Base-by-base conservation (phyloP, 2,888 invertebrate species). In the Netelia melanura region DNA sequence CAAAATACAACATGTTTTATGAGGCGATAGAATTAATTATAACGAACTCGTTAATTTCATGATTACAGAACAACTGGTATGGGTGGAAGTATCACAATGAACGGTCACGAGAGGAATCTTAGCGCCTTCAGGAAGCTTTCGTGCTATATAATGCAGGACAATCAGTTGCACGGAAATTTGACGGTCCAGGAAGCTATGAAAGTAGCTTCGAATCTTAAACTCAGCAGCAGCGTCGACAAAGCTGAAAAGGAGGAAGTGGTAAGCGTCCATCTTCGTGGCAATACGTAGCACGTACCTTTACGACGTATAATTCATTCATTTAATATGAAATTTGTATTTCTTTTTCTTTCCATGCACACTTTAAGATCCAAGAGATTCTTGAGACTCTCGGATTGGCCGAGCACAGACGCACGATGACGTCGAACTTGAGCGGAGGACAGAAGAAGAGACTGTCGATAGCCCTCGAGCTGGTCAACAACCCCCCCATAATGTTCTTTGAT, bases 401-500 rank as follows among this genome's bases (percentile, higher is more conserved):
- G 87, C 98, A 98, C 93, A 96, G 97, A 90, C 96, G 96, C 91
- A 99, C 98, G 0, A 97, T 98, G 96, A 98, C 98, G 17, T 97
- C 97, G 86, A 98, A 98, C 92, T 95, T 99, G 70, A 98, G 98
- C 0, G 99, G 99, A 25, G 99, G 99, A 1, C 98, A 99, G 93
- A 97, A 98, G 94, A 99, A 99, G 92, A 96, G 99, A 89, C 95
- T 99, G 1, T 98, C 98, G 0, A 99, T 99, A 85, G 99, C 98
- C 21, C 94, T 98, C 87, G 99, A 99, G 94, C 95, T 99, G 88
- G 98, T 99, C 88, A 98, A 98, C 94, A 99, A 99, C 94, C 99
- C 99, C 10, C 98, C 99, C 0, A 97, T 99, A 86, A 98, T 99
- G 98, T 99, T 99, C 94, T 98, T 99, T 93, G 99, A 99, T 93